phyloP scores from a whole-genome alignment of 2,797 vertebrate species.

The Buceros bicornis region DNA sequence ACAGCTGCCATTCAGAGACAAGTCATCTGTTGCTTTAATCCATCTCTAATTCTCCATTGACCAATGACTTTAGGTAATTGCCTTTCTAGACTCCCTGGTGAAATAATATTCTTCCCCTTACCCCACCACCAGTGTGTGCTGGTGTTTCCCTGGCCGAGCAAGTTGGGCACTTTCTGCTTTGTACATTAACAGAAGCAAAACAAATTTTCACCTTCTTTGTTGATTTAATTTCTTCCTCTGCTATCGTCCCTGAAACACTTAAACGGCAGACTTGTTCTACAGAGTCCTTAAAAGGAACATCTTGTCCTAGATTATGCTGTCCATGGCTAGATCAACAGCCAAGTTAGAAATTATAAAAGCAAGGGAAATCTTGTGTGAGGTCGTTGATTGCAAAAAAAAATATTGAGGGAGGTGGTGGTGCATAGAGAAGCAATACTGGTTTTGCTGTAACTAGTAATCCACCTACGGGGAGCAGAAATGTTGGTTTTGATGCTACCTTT shows the following conservation, averaged over 20 bases:
- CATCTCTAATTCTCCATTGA: not conserved
- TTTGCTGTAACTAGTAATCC: not conserved
- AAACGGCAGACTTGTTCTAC: not conserved
- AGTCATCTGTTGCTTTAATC: not conserved
- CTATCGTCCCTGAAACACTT: not conserved
- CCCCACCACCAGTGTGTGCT: not conserved
- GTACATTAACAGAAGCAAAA: not conserved
- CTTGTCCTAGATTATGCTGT: not conserved
- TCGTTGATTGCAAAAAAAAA: not conserved
- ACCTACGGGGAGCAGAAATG: not conserved
- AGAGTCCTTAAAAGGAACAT: not conserved
- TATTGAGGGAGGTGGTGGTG: rapidly evolving
- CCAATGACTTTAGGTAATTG: not conserved
- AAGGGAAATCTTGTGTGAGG: not conserved
- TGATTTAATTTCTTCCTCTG: not conserved
- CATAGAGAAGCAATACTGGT: not conserved
- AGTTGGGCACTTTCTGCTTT: not conserved
- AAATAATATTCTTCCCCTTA: not conserved
- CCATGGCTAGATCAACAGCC: not conserved
- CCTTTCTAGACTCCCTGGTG: not conserved
- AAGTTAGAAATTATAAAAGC: not conserved
- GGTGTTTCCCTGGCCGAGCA: not conserved
- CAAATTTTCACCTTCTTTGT: not conserved
- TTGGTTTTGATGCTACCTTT: not conserved
- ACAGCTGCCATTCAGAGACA: not conserved